These are phyloP conservation scores for Mesochorus sp. DNA, from an alignment of 2,888 invertebrate species.

Conservation along the genomic window DNA sequence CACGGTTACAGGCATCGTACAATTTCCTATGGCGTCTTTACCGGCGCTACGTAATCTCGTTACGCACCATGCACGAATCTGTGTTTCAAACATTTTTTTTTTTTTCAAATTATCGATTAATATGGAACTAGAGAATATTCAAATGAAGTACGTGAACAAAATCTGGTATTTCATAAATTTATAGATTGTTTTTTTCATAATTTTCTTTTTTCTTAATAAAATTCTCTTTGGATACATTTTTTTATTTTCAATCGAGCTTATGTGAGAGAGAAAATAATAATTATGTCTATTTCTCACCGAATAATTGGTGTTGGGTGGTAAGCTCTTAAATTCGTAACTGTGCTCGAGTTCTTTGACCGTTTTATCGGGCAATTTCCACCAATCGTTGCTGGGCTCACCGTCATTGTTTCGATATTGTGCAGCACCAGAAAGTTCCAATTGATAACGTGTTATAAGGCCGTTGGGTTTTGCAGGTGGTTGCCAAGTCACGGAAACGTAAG, in stretches of 20 bases:
- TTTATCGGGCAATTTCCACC: constrained; percentile 85
- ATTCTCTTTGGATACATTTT: neutral
- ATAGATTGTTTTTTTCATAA: no score
- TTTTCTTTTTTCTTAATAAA: neutral
- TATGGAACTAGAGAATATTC: neutral
- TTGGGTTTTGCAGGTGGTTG: constrained; percentile 88
- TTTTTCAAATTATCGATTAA: neutral
- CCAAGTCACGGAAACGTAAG: constrained; percentile 89
- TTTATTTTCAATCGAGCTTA: no score
- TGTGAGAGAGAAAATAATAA: no score
- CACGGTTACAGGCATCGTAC: constrained; percentile 88
- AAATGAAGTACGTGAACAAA: neutral
- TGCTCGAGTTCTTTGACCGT: constrained; percentile 83
- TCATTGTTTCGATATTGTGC: constrained; percentile 83
- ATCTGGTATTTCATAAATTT: no score
- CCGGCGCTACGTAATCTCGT: constrained; percentile 90
- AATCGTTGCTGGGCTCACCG: constrained; percentile 82
- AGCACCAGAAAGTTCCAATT: constrained; percentile 84
- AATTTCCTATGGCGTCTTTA: constrained; percentile 85
- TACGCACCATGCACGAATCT: constrained; percentile 86
- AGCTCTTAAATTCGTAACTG: constrained; percentile 86
- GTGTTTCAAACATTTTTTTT: constrained; percentile 13
- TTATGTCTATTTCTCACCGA: constrained; percentile 88
- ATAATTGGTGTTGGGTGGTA: constrained; percentile 93
- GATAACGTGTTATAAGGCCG: constrained; percentile 91